Evolutionary conservation across 2,888 invertebrate genomes (phyloP).

Genomic region (Argyresthia goedartella): DNA sequence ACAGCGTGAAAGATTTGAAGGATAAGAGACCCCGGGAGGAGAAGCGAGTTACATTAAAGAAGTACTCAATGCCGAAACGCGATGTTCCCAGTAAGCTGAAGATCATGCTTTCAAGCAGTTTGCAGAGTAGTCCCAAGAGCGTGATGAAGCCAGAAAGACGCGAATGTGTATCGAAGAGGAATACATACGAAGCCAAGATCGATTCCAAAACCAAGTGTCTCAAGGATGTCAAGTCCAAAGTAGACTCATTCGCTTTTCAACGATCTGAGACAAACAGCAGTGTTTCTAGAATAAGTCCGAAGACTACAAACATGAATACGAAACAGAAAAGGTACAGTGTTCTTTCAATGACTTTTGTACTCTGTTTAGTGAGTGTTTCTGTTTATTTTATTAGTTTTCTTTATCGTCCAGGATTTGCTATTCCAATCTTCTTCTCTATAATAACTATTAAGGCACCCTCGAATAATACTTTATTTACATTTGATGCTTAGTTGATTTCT

Average conservation of each 20-base stretch:
- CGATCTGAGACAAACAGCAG: constrained; percentile 62
- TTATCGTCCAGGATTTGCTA: too few relatives aligned
- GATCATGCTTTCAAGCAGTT: constrained; percentile 74
- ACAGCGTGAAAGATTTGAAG: constrained; percentile 46
- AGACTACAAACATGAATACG: constrained; percentile 46
- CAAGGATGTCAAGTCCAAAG: constrained; percentile 91
- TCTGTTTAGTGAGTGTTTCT: too few relatives aligned
- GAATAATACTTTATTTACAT: too few relatives aligned
- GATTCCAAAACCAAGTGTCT: constrained; percentile 80
- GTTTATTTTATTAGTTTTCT: too few relatives aligned
- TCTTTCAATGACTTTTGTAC: too few relatives aligned
- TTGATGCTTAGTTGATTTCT: too few relatives aligned
- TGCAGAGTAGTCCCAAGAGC: constrained; percentile 72
- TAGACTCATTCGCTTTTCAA: constrained; percentile 68
- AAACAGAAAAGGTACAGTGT: constrained; percentile 59
- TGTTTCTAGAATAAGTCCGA: constrained; percentile 59
- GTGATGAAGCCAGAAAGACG: constrained; percentile 77
- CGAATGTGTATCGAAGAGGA: constrained; percentile 69
- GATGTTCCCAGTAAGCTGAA: constrained; percentile 84
- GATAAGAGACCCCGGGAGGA: constrained; percentile 62
- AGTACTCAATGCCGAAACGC: constrained; percentile 83
- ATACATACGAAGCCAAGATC: constrained; percentile 79
- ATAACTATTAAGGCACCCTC: too few relatives aligned
- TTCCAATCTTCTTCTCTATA: too few relatives aligned
- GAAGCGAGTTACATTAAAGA: constrained; percentile 71